Evolutionary conservation across 2,888 invertebrate species (phyloP).

Genomic region (Glaucopsyche alexis): DNA sequence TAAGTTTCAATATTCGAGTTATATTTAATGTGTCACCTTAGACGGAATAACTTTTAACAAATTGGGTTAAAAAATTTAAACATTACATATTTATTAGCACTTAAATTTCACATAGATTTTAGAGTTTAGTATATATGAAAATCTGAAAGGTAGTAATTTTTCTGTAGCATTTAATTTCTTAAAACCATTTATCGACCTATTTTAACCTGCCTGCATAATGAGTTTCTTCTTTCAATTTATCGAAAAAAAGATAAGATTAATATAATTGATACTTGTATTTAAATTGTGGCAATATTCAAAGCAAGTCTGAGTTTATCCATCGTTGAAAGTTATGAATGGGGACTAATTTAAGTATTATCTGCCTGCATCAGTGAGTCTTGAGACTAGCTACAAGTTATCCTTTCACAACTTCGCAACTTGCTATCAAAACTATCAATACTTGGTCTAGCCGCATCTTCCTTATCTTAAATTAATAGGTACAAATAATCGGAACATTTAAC

Average conservation of each 20-base stretch:
- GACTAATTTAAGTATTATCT: background rate
- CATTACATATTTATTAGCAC: too few species aligned
- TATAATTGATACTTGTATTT: background rate
- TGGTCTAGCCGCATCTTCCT: background rate
- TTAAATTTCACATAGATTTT: too few species aligned
- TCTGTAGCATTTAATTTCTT: too few species aligned
- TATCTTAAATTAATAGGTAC: background rate
- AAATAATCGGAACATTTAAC: too few species aligned
- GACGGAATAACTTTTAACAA: background rate
- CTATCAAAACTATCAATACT: constrained; percentile 10
- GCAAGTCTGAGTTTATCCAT: background rate
- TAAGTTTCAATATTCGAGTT: background rate
- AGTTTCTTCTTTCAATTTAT: too few species aligned
- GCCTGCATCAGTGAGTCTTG: background rate
- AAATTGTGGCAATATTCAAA: background rate
- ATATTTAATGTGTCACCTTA: background rate
- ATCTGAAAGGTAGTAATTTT: too few species aligned
- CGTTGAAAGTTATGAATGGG: background rate
- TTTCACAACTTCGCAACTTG: constrained; percentile 18
- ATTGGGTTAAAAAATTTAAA: too few species aligned
- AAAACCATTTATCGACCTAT: too few species aligned
- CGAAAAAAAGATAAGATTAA: too few species aligned
- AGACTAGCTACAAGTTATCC: constrained; percentile 9
- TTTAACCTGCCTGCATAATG: too few species aligned
- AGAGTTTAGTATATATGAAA: too few species aligned